Conservation (phyloP, 2,888 invertebrate genomes). For the Oligia latruncula region DNA sequence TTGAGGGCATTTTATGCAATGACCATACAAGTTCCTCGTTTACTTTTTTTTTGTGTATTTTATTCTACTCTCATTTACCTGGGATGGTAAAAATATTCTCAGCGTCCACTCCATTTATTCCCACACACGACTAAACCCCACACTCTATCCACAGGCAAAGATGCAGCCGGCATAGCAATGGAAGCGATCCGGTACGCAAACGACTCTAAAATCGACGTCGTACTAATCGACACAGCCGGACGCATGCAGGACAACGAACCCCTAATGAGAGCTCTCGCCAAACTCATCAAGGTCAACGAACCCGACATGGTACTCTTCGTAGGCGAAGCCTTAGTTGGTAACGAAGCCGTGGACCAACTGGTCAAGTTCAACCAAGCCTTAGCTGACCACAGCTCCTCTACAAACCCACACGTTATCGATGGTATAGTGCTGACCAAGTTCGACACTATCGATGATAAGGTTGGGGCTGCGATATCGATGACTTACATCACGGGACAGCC, state of each 20-base stretch:
- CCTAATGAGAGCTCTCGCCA: conserved; percentile 98
- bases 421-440: conserved; percentile 99
- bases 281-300: conserved; percentile 98
- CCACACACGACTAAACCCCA: background rate
- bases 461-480: conserved; percentile 99
- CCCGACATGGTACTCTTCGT: conserved; percentile 99
- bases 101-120: background rate
- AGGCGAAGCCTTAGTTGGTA: conserved; percentile 99
- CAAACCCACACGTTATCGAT: conserved; percentile 97
- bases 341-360: conserved; percentile 99
- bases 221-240: conserved; percentile 99
- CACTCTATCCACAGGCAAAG: conserved; percentile 92
- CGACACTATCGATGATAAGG: conserved; percentile 99
- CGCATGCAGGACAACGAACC: conserved; percentile 99
- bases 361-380: conserved; percentile 99
- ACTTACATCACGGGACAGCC: conserved; percentile 99
- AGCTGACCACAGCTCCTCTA: conserved; percentile 95
- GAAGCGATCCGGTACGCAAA: conserved; percentile 97
- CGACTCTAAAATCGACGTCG: conserved; percentile 96
- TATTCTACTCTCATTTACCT: too few relatives aligned
- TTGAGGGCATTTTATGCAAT: too few relatives aligned
- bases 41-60: too few relatives aligned
- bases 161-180: conserved; percentile 99
- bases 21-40: too few relatives aligned
- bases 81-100: too few relatives aligned